These are phyloP conservation scores for Luscinia luscinia DNA, from an alignment of 2,797 vertebrate species.

Conservation along the genomic window DNA sequence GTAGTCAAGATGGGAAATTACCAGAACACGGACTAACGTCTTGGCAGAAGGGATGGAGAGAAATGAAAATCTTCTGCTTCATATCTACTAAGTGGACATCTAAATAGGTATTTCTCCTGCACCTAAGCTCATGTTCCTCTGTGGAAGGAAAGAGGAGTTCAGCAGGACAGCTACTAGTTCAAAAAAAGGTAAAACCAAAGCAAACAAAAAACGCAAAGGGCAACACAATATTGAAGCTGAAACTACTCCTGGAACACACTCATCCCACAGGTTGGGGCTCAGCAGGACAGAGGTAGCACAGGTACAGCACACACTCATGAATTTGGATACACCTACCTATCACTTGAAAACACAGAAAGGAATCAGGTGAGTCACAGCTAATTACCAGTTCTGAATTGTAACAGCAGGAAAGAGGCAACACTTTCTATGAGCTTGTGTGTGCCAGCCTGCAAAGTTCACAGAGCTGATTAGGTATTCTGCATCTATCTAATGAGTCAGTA, in stretches of 20 bases:
- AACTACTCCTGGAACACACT: conserved; percentile 10
- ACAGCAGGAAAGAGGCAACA: not conserved
- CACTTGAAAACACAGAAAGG: not conserved
- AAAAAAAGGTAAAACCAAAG: conserved; percentile 11
- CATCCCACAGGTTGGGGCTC: not conserved
- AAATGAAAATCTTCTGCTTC: conserved; percentile 77
- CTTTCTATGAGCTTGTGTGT: not conserved
- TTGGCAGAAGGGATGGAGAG: conserved; percentile 75
- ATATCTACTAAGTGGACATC: conserved; percentile 75
- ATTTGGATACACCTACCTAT: not conserved
- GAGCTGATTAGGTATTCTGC: not conserved
- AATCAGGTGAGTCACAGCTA: not conserved
- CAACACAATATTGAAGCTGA: conserved; percentile 13
- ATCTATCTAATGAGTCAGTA: not conserved
- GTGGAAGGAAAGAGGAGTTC: conserved; percentile 76
- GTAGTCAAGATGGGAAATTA: conserved; percentile 76
- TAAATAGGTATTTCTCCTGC: conserved; percentile 75
- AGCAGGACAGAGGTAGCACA: not conserved
- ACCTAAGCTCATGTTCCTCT: conserved; percentile 75
- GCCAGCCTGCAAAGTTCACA: not conserved
- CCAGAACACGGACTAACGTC: conserved; percentile 74
- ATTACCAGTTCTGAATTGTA: not conserved
- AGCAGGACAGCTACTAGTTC: conserved; percentile 61
- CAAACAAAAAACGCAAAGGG: not conserved
- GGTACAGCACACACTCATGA: not conserved